A percentile compares a stretch with the other conserved stretches of the same genome.
These are phyloP conservation scores for Laticauda laticaudata DNA, from an alignment of 2,113 vertebrate genomes.

Conservation along the genomic window DNA sequence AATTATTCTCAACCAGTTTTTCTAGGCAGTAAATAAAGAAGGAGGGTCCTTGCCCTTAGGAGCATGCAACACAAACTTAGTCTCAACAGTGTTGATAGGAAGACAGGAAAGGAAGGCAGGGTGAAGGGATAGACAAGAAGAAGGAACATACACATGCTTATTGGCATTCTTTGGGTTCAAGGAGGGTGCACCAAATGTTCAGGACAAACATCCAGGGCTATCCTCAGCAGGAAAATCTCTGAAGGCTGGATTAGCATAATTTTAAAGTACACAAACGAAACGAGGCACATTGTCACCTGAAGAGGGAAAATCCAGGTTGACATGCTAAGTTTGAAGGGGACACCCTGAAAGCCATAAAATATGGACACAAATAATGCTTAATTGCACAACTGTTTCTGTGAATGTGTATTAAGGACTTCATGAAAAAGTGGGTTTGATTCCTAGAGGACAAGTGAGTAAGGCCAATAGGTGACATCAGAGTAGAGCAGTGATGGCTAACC, in stretches of 20 bases:
- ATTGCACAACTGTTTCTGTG: background rate
- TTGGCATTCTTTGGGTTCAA: background rate
- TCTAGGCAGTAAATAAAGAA: background rate
- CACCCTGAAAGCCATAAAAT: background rate
- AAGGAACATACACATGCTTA: background rate
- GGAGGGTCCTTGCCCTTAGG: background rate
- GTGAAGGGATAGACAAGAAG: background rate
- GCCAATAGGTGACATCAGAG: background rate
- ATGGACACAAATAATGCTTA: background rate
- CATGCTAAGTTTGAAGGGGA: background rate
- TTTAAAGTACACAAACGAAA: background rate
- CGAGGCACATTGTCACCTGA: background rate
- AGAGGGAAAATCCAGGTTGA: background rate
- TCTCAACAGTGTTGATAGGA: background rate
- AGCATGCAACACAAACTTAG: background rate
- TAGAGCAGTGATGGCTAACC: too few relatives aligned
- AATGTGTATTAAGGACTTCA: background rate
- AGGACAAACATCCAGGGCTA: background rate
- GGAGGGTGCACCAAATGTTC: background rate
- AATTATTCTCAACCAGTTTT: background rate
- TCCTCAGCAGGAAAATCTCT: background rate
- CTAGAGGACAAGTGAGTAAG: background rate
- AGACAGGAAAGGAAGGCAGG: background rate
- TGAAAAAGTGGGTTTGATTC: background rate
- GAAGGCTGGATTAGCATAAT: background rate